Base-by-base conservation (phyloP, 2,797 vertebrate genomes). In the Austrolebias charrua region DNA sequence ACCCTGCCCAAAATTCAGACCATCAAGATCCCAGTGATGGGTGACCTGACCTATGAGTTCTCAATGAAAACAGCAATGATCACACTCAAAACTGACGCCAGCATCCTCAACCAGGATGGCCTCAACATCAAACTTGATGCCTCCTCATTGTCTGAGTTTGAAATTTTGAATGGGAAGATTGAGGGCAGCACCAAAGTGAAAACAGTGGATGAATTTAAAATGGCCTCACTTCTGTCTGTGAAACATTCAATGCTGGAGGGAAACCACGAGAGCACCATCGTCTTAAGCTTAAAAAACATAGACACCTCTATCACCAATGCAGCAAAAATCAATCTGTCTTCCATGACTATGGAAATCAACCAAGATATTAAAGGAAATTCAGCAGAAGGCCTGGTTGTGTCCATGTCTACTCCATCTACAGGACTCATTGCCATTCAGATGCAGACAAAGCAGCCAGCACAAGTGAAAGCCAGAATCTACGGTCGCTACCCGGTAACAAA, bases 21-120 rank as follows among this genome's bases (percentile, higher is more conserved):
- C 58, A 91, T 98, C 79, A 86, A 85, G 40, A 89, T 98, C 85
- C 95, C 96, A 78, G 86, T 90, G 44, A 85, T 98, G 86, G 96
- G 96, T 75, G 96, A 98, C 71, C 52, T 97, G 60, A 96, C 90
- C 51, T 95, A 90, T 8, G 95, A 96, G 55, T 95, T 97, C 73
- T 92, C 94, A 42, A 89, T 98, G 84, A 97, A 96, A 86, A 96
- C 95, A 55, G 90, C 91, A 65, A 57, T 95, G 65, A 90, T 97
- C 73, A 94, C 93, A 20, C 80, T 98, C 55, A 93, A 91, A 81
- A 90, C 92, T 44, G 92, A 93, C 55, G 89, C 92, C 11, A 93
- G 90, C 20, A 72, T 98, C 59, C 91, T 94, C 63, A 98, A 96
- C 74, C 91, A 96, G 57, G 92, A 95, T 43, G 91, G 93, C 66